Conservation (phyloP, 2,888 invertebrate species). For the Scaptomyza cyrtandrae region DNA sequence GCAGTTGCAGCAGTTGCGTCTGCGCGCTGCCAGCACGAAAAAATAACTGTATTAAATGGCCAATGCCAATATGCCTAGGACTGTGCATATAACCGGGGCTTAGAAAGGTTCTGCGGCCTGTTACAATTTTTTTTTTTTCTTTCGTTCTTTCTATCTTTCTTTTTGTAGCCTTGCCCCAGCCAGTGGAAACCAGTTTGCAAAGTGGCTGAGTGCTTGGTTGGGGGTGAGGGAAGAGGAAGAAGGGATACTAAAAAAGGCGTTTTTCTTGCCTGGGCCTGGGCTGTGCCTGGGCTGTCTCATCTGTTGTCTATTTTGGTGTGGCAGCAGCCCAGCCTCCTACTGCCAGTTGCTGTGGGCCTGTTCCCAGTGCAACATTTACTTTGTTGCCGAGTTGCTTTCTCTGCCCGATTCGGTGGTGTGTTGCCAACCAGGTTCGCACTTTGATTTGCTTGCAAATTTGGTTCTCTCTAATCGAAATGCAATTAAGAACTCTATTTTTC, state of each 20-base stretch:
- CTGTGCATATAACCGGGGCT: constrained; percentile 25
- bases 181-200: constrained; percentile 47
- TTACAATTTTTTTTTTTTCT: constrained; percentile 45
- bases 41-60: constrained; percentile 79
- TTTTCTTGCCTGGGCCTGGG: constrained; percentile 56
- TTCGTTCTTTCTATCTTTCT: constrained; percentile 19
- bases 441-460: constrained; percentile 69
- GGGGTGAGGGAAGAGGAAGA: neutral
- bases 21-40: constrained; percentile 48
- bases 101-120: constrained; percentile 54
- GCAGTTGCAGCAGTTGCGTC: constrained; percentile 39
- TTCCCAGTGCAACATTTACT: constrained; percentile 74
- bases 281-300: constrained; percentile 73
- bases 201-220: neutral
- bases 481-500: constrained; percentile 60
- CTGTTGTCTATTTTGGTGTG: constrained; percentile 67
- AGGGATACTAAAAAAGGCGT: constrained; percentile 50
- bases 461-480: constrained; percentile 73
- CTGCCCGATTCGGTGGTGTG: constrained; percentile 53
- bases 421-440: constrained; percentile 65
- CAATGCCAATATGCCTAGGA: constrained; percentile 50
- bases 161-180: constrained; percentile 20
- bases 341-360: constrained; percentile 70
- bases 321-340: constrained; percentile 35
- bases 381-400: constrained; percentile 69